Conservation (phyloP, 2,113 vertebrate genomes). For the Copsychus sechellarum region DNA sequence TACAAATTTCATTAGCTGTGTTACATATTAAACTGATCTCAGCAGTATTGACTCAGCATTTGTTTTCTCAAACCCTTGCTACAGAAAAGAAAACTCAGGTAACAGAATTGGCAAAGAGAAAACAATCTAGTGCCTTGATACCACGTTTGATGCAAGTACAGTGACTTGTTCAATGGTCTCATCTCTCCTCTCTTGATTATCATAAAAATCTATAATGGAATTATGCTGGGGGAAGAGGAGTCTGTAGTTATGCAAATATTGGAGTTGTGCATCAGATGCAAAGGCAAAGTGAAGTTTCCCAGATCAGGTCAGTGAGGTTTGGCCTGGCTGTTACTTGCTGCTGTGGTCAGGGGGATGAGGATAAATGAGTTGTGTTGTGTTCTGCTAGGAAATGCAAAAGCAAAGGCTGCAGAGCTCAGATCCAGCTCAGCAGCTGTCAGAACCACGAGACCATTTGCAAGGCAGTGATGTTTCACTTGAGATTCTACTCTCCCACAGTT, state of each 20-base stretch:
- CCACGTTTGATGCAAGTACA: background rate
- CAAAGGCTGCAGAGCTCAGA: background rate
- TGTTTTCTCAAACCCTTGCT: background rate
- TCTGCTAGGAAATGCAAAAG: background rate
- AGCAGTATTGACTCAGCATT: background rate
- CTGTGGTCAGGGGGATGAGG: background rate
- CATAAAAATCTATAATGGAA: background rate
- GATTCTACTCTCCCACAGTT: background rate
- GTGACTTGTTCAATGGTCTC: background rate
- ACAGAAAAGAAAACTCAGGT: background rate
- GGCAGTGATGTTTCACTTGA: background rate
- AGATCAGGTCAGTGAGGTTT: background rate
- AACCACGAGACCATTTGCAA: background rate
- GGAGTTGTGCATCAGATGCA: background rate
- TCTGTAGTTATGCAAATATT: background rate
- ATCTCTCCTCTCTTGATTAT: background rate
- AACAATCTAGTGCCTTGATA: background rate
- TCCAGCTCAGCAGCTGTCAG: background rate
- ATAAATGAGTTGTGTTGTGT: background rate
- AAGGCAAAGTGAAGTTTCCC: background rate
- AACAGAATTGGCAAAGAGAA: background rate
- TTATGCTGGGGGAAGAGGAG: background rate
- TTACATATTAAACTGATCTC: background rate
- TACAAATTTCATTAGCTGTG: constrained; percentile 29
- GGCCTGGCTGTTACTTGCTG: background rate